phyloP scores from a whole-genome alignment of 2,797 vertebrate genomes.

The Tapera naevia region DNA sequence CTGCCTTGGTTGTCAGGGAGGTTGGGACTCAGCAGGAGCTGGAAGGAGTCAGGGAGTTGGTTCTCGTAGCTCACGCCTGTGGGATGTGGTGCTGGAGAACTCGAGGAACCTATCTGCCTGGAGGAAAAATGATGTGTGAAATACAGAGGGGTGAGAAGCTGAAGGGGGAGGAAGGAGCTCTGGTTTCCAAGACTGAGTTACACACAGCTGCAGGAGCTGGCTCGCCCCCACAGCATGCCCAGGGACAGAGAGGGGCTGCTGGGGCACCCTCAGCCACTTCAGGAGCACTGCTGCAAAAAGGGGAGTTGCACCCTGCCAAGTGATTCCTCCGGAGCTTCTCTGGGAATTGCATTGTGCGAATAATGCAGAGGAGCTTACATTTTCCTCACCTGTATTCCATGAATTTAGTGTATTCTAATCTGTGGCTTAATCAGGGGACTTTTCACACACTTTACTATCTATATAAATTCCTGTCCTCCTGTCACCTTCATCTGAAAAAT shows the following conservation, averaged over 20 bases:
- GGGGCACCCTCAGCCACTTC: neutral
- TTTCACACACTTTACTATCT: neutral
- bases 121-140: neutral
- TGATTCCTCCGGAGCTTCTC: neutral
- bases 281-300: neutral
- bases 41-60: neutral
- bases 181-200: neutral
- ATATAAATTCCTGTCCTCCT: neutral
- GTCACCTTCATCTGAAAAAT: neutral
- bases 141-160: neutral
- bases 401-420: neutral
- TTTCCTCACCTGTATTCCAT: rapidly evolving
- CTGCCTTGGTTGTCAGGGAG: neutral
- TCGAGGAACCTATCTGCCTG: neutral
- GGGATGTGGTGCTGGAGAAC: neutral
- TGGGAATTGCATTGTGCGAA: neutral
- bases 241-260: neutral
- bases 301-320: neutral
- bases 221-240: no score
- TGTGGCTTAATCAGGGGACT: neutral
- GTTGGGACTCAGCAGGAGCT: neutral
- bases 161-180: neutral
- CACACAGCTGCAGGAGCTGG: neutral
- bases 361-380: neutral
- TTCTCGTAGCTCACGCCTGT: neutral